phyloP scores from a whole-genome alignment of 2,888 invertebrate genomes.

The Iselma pallidipennis region DNA sequence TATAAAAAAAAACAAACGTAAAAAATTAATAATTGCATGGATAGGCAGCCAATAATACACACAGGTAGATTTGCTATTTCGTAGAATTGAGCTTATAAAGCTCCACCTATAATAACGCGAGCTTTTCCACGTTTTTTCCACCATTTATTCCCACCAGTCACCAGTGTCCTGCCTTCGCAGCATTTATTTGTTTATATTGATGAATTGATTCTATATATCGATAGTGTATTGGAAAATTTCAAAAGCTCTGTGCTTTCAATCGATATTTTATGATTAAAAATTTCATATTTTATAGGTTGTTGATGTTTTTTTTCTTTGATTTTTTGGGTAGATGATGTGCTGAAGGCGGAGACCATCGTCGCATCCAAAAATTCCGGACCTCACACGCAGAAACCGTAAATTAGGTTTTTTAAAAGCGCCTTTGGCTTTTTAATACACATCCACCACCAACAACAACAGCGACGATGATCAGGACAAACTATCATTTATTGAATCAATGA shows the following conservation, averaged over 20 bases:
- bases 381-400: constrained; percentile 31
- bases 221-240: too few species aligned
- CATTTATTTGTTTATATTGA: too few species aligned
- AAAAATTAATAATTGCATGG: not conserved
- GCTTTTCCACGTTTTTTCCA: too few species aligned
- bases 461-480: constrained; percentile 5
- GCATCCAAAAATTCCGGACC: constrained; percentile 26
- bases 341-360: constrained; percentile 25
- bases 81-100: not conserved
- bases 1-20: not conserved
- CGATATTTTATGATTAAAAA: not conserved
- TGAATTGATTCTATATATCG: too few species aligned
- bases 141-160: too few species aligned
- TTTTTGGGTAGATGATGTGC: constrained; percentile 19
- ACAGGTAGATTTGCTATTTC: not conserved
- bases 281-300: too few species aligned
- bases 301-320: not conserved
- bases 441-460: not conserved
- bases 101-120: too few species aligned
- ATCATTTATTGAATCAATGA: constrained; percentile 23
- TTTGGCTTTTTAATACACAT: constrained; percentile 19
- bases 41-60: not conserved
- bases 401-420: constrained; percentile 27
- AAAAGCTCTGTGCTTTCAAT: too few species aligned
- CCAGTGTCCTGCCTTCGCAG: too few species aligned